Evolutionary conservation across 2,113 vertebrate genomes (phyloP), one percentile per base, ranked within the genome.

Genomic region (Syrrhaptes paradoxus): DNA sequence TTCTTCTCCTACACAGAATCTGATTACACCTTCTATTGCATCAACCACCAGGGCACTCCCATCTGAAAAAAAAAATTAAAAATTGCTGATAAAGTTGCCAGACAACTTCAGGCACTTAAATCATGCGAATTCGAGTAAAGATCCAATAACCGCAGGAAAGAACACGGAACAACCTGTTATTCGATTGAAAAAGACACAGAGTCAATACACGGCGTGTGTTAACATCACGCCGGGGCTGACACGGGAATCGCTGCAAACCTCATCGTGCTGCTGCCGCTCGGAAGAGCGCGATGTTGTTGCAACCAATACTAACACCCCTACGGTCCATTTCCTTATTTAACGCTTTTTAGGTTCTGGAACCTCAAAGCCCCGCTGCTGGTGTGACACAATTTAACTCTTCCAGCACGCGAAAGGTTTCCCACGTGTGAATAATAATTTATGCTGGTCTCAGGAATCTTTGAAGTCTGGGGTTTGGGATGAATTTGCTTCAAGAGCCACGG

Each of bases 251-350:
- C 3, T 72, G 38, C 85, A 89, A 91, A 85, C 25, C 48, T 51
- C 70, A 5, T 1, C 0, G 18, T 19, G 18, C 54, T 51, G 57
- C 74, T 1, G 8, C 66, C 36, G 5, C 45, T 55, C 4, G 10
- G 32, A 65, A 51, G 61, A 29, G 29, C 66, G 17, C 0, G 0
- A 20, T 15, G n/a, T 2, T 49, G 19, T 6, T 11, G 25, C 26
- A 71, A 51, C 21, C 71, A 85, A 65, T 4, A 38, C 22, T n/a
- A 57, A 41, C 11, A 22, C 32, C 8, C 1, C 48, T 38, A 21
- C 0, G 2, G 57, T 10, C 0, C 2, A 61, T 31, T 43, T 18
- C 58, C 34, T 57, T 25, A 28, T 32, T 63, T 20, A 19, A 20
- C 11, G 41, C 21, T 51, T 74, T 43, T 22, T 14, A 83, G 43